Base-by-base conservation (phyloP, 2,797 vertebrate species). In the Gorsachius magnificus region DNA sequence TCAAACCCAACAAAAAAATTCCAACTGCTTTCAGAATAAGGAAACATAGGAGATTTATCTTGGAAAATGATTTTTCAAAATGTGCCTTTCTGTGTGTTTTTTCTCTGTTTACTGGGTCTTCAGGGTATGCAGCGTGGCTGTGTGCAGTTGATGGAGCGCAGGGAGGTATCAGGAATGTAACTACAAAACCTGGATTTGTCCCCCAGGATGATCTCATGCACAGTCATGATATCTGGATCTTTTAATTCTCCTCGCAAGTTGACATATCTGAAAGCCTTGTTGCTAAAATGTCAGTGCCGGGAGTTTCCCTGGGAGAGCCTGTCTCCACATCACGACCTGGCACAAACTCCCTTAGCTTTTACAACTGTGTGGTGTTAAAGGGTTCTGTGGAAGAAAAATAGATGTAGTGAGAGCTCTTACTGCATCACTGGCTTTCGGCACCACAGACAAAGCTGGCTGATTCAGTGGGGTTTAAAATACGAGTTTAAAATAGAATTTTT, bases 221-320 rank as follows among this genome's bases (percentile, higher is more conserved):
- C 82, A 83, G 84, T 87, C 89, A 88, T 65, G 84, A 45, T 94
- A 93, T 89, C 92, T 78, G 69, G 35, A 79, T 91, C 87, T 92
- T 89, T 85, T 79, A 68, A 81, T 93, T 83, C 87, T 85, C 64
- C n/a, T 95, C 87, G 89, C 38, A 83, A 66, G 79, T 1, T 91
- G 95, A 93, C 79, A 69, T 70, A 87, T 89, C 91, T 69, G 71
- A 87, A 91, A 93, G 64, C 48, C 89, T 66, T 65, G 50, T 87
- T 93, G 82, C 88, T 94, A 29, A 91, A 94, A 94, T 95, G 92
- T 89, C 87, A 86, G 38, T 14, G 84, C 89, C 0, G 25, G 93
- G 93, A 96, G 75, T 87, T 96, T 95, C 90, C 96, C 89, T 94
- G 79, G 88, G 93, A 95, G 93, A 95, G 50, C 85, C 78, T 57